Evolutionary conservation across 2,113 vertebrate genomes (phyloP), one percentile per base, ranked within the genome.

Genomic region (Phylloscopus trochilus): DNA sequence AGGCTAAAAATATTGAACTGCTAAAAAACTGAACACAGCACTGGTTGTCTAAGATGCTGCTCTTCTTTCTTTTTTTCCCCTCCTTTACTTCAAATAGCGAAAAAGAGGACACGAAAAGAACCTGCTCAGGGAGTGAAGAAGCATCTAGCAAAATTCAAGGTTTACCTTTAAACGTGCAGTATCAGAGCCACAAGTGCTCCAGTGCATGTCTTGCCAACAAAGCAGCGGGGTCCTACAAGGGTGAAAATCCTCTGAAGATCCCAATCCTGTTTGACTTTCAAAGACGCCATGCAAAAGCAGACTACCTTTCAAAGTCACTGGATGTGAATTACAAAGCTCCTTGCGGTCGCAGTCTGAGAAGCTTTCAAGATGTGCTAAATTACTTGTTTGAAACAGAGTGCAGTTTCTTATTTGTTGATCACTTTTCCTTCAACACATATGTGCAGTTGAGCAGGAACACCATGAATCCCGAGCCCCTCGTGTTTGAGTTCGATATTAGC

Each of bases 391-490:
- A 98, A 89, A 98, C 99, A 2, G 90, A 98, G 70, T 98, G 98
- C 95, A 97, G 96, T 80, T 94, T 98, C 93, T 97, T 99, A 82
- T 98, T 98, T 97, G 96, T 98, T 56, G 98, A 99, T 89, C 97
- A 98, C 91, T 99, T 99, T 96, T 99, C 98, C 93, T 99, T 99
- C 94, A 98, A 98, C 96, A 97, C 98, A 0, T 97, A 96, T 0
- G 98, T 99, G 6, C 97, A 96, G 62, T 84, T 99, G 91, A 97
- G 98, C 87, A 96, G 97, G 58, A 92, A 94, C 51, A 60, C 64
- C 8, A 10, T 91, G 90, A 37, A 88, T 22, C 85, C 93, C 1
- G 59, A 98, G 44, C 96, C 96, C 33, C 74, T 98, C 2, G 94
- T 98, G 90, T 98, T 95, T 79, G 98, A 98, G 76, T 69, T 94